phyloP scores from a whole-genome alignment of 2,888 invertebrate species.

The Cheilosia soror region DNA sequence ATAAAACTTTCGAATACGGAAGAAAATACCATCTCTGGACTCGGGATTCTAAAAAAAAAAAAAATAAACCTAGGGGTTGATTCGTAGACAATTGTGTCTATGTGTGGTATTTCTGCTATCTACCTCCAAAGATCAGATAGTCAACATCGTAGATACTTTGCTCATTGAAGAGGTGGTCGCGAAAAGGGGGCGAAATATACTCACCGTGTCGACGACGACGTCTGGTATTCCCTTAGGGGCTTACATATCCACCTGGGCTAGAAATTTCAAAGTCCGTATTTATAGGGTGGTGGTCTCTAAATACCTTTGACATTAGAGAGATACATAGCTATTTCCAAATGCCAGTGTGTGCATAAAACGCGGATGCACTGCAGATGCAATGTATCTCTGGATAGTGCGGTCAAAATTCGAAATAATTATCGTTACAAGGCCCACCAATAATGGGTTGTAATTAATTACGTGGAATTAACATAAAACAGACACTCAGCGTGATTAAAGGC shows the following conservation, averaged over 20 bases:
- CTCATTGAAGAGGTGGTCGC: constrained; percentile 29
- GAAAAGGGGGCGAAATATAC: constrained; percentile 8
- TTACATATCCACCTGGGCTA: constrained; percentile 28
- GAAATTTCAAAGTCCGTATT: neutral
- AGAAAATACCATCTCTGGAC: constrained; percentile 31
- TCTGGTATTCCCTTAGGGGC: constrained; percentile 23
- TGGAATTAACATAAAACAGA: constrained; percentile 19
- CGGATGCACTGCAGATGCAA: constrained; percentile 10
- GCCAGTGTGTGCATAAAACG: constrained; percentile 5
- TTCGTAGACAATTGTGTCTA: constrained; percentile 47
- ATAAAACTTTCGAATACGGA: constrained; percentile 46
- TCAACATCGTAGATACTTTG: constrained; percentile 53
- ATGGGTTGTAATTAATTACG: constrained; percentile 38
- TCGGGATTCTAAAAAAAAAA: constrained; percentile 30
- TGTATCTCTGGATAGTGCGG: constrained; percentile 41
- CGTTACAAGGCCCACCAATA: constrained; percentile 4
- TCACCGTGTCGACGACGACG: constrained; percentile 5
- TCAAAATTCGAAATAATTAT: constrained; percentile 23
- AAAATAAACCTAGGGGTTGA: constrained; percentile 34
- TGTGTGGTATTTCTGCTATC: constrained; percentile 53
- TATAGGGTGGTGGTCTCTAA: constrained; percentile 5
- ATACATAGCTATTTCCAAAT: constrained; percentile 29
- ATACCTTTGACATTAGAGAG: constrained; percentile 7
- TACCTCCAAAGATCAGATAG: constrained; percentile 64
- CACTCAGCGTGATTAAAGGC: constrained; percentile 25